Base-by-base conservation (phyloP, 2,113 vertebrate genomes). In the Podarcis raffonei region DNA sequence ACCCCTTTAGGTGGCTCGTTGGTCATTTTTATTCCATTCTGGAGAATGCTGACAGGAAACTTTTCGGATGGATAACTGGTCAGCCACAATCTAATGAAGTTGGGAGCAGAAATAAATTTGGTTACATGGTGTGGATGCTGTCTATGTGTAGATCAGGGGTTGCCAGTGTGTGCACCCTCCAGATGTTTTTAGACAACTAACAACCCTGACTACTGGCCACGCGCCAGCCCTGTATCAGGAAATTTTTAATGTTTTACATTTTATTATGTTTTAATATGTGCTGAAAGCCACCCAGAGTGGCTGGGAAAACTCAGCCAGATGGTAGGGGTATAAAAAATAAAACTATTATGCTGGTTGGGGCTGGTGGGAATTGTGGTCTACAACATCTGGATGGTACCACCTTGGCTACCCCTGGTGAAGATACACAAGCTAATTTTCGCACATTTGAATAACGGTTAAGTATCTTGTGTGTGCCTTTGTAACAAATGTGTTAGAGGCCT, bases 11-110 rank as follows among this genome's bases (percentile, higher is more conserved):
- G 98, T n/a, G 98, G 98, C 86, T 99, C 98, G 0, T 99, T 99
- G 0, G 98, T 99, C 98, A 99, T 99, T 96, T 99, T 99, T 92
- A 99, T 96, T 48, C 98, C 97, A 42, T 99, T 98, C 96, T 99
- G 98, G 37, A 99, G 98, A 91, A 99, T 98, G 86, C 98, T 98
- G 77, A 99, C 98, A 2, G 98, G 98, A 95, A 99, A 99, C 92
- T 97, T 98, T 87, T 98, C 97, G 2, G 98, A 98, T 1, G 98
- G 98, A 62, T 99, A 99, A 94, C 98, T 99, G 53, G 98, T 99
- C 88, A 99, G 92, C 98, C 97, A 99, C 86, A 99, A 93, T 88
- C 98, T 99, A 89, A 72, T 95, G 87, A 68, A 85, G 48, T 53
- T 94, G 25, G 79, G 87, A 93, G 83, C 30, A 74, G 39, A 37